These are phyloP conservation scores for Alosa sapidissima DNA, from an alignment of 2,797 vertebrate genomes.

Conservation along the genomic window DNA sequence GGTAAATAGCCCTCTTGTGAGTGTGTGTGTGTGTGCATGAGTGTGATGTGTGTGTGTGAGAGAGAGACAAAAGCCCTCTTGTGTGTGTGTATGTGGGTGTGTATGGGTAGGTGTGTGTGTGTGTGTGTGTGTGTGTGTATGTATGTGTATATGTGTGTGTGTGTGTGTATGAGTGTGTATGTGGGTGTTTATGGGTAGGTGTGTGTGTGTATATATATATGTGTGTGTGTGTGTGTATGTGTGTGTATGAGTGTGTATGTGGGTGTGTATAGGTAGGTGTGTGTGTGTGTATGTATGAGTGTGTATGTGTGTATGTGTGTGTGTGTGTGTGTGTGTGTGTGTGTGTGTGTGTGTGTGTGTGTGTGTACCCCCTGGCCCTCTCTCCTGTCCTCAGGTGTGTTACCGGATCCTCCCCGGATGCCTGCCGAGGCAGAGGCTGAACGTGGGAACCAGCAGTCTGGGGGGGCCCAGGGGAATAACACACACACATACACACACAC, in stretches of 20 bases:
- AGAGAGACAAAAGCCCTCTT: no score
- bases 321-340: neutral
- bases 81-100: no score
- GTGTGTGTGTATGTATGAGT: slow-evolving; percentile 2
- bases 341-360: neutral
- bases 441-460: neutral
- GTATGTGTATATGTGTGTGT: no score
- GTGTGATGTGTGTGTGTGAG: neutral
- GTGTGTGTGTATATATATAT: neutral
- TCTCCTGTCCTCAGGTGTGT: slow-evolving; percentile 2
- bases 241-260: no score
- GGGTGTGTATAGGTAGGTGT: no score
- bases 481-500: neutral
- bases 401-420: neutral
- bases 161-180: no score
- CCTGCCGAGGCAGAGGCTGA: neutral
- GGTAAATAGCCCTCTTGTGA: no score
- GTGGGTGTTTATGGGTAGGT: neutral
- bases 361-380: neutral
- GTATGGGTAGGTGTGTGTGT: no score
- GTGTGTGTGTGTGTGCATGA: neutral
- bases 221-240: neutral
- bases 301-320: neutral
- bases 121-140: no score
- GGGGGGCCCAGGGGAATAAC: neutral